Evolutionary conservation across 1,140 invertebrate species (phyloP).

Genomic region (Bradysia coprophila): DNA sequence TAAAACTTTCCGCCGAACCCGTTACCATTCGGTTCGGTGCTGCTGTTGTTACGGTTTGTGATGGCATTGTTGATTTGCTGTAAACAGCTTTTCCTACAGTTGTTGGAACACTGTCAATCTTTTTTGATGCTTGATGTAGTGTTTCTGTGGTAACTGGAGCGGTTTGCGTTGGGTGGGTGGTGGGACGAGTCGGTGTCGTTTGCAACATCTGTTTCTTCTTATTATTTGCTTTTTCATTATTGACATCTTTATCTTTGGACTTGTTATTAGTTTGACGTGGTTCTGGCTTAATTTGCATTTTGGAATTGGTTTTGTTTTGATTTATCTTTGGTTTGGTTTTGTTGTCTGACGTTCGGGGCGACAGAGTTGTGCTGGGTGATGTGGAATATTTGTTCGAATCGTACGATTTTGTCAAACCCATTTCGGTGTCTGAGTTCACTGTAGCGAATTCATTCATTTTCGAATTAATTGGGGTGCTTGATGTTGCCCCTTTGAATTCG

Average conservation of each 20-base stretch:
- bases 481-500: not conserved
- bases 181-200: too few species aligned
- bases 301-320: slow-evolving; percentile 18
- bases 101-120: too few species aligned
- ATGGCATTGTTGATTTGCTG: too few species aligned
- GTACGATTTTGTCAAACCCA: slow-evolving; percentile 3
- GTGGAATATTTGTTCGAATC: slow-evolving; percentile 6
- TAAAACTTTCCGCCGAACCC: slow-evolving; percentile 7
- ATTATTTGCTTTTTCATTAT: too few species aligned
- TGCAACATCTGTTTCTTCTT: too few species aligned
- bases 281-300: slow-evolving; percentile 20
- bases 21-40: not conserved
- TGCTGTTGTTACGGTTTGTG: not conserved
- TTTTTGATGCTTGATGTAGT: too few species aligned
- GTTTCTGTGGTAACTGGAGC: too few species aligned
- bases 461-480: not conserved
- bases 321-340: slow-evolving; percentile 11
- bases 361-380: slow-evolving; percentile 5
- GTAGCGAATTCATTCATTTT: slow-evolving; percentile 4
- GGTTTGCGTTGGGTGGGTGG: too few species aligned
- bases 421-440: slow-evolving; percentile 9
- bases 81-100: too few species aligned
- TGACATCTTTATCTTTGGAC: not conserved
- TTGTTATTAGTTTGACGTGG: slow-evolving; percentile 8
- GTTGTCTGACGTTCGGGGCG: too few species aligned